Conservation (phyloP, 2,888 invertebrate genomes). For the Parascotia fuliginaria region DNA sequence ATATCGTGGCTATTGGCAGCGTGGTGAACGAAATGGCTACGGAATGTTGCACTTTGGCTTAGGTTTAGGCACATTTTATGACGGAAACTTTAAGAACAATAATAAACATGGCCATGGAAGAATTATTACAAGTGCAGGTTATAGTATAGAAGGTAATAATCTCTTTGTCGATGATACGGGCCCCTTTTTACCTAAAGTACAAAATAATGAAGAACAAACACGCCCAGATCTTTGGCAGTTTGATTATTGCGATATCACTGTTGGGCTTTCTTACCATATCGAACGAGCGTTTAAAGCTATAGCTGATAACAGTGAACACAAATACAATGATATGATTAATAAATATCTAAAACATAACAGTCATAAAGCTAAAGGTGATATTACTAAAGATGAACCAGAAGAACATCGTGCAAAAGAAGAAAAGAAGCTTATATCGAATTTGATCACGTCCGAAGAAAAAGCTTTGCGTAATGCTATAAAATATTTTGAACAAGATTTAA, state of each 20-base stretch:
- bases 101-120: slow-evolving; percentile 85
- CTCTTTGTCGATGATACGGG: slow-evolving; percentile 82
- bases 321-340: slow-evolving; percentile 55
- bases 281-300: slow-evolving; percentile 68
- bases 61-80: slow-evolving; percentile 82
- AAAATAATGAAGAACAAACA: no score
- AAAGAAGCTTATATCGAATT: slow-evolving; percentile 45
- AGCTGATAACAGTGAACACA: slow-evolving; percentile 58
- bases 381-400: not conserved
- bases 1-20: slow-evolving; percentile 84
- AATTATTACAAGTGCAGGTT: slow-evolving; percentile 85
- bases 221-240: slow-evolving; percentile 54
- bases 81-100: slow-evolving; percentile 84
- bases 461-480: slow-evolving; percentile 75
- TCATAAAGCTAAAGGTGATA: slow-evolving; percentile 28
- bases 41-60: slow-evolving; percentile 81
- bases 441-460: slow-evolving; percentile 72
- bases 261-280: slow-evolving; percentile 77
- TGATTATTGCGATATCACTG: slow-evolving; percentile 66
- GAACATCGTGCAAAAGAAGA: slow-evolving; percentile 8
- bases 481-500: slow-evolving; percentile 77
- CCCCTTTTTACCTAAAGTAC: slow-evolving; percentile 36
- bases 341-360: slow-evolving; percentile 54
- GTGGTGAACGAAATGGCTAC: slow-evolving; percentile 81
- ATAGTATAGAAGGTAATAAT: slow-evolving; percentile 73